Evolutionary conservation across 2,113 vertebrate genomes (phyloP).

Genomic region (Boulengeromyrus knoepffleri): DNA sequence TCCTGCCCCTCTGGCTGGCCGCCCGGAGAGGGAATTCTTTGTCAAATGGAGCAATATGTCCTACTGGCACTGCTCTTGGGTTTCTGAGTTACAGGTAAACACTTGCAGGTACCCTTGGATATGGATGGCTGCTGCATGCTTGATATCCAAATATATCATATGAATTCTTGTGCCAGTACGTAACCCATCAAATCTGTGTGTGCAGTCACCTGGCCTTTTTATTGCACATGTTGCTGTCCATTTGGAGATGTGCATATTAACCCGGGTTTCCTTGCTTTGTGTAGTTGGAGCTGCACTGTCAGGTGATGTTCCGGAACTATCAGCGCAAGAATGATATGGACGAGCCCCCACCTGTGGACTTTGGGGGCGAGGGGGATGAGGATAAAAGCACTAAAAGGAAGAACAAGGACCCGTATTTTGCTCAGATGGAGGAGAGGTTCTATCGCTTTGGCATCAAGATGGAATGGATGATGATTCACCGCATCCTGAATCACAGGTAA

Average conservation of each 20-base stretch:
- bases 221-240: background rate
- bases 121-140: background rate
- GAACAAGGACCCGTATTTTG: slow-evolving; percentile 87
- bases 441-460: slow-evolving; percentile 94
- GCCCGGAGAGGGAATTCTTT: slow-evolving; percentile 91
- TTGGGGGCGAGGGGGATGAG: slow-evolving; percentile 74
- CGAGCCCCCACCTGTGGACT: slow-evolving; percentile 86
- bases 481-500: slow-evolving; percentile 93
- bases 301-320: slow-evolving; percentile 98
- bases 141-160: background rate
- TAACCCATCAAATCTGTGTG: background rate
- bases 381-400: slow-evolving; percentile 86
- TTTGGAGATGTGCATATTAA: background rate
- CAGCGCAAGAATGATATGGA: slow-evolving; percentile 99
- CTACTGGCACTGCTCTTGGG: slow-evolving; percentile 98
- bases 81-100: slow-evolving; percentile 86
- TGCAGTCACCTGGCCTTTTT: background rate
- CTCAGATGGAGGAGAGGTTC: slow-evolving; percentile 88
- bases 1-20: slow-evolving; percentile 80
- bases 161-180: background rate
- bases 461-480: slow-evolving; percentile 96
- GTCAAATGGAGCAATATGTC: slow-evolving; percentile 96
- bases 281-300: slow-evolving; percentile 91
- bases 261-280: background rate
- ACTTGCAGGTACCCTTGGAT: background rate